Evolutionary conservation across 2,888 invertebrate species (phyloP), one percentile per base, ranked within the genome.

Genomic region (Portevinia maculata): DNA sequence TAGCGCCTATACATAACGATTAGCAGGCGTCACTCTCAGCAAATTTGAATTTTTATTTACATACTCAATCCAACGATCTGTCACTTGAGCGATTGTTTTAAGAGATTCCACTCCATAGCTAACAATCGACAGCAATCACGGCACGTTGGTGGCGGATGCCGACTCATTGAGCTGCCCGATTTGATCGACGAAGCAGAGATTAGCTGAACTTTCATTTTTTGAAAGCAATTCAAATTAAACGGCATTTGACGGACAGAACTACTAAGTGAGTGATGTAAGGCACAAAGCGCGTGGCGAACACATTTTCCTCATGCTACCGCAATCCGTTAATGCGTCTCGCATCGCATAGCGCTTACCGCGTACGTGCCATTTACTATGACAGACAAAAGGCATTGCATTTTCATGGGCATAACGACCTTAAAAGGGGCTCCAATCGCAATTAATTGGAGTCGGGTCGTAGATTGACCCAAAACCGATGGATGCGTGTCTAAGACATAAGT

Each of bases 401-500:
- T 50, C 70, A 75, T 60, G 70, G 64, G 57, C 57, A 28, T 39
- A 50, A 37, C 44, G 52, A 71, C 78, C 71, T 83, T 78, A 78
- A 83, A 71, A 53, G 83, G n/a, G n/a, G 71, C 62, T 55, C 11
- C 55, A 30, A 71, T 55, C 55, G 57, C 34, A 7, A 41, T 70
- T 81, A 75, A 81, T 81, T 81, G 69, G 71, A 81, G 52, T 65
- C 62, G 64, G 53, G 59, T 65, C 64, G 59, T 11, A 53, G 62
- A 55, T 57, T 76, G 71, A 70, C 75, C 75, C 53, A 76, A 71
- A 76, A 71, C 11, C 37, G 60, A 73, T 78, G 73, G 78, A 78
- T 67, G 71, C 83, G 71, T 78, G 83, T 73, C 78, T 62, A 67
- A 78, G 60, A 62, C 41, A 37, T 78, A 78, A 83, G 62, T 83